These are phyloP conservation scores for Athripsodes cinereus DNA, from an alignment of 2,888 invertebrate genomes.

Conservation along the genomic window DNA sequence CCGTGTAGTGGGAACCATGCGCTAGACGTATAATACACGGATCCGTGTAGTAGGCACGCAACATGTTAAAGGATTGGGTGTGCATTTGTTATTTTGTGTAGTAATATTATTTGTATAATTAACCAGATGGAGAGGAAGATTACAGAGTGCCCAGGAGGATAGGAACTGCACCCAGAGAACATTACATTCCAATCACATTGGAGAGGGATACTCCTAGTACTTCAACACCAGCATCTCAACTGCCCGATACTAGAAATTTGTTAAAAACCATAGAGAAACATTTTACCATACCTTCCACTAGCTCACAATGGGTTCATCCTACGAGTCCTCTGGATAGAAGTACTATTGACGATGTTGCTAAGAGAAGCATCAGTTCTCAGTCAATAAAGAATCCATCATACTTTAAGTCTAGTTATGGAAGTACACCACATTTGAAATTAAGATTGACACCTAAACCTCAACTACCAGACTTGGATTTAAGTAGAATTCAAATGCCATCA, in stretches of 20 bases:
- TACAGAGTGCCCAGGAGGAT: conserved; percentile 35
- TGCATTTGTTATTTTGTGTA: too few relatives aligned
- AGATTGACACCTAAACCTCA: not conserved
- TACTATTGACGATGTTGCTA: not conserved
- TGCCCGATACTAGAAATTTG: not conserved
- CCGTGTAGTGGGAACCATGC: too few relatives aligned
- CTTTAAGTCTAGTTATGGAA: not conserved
- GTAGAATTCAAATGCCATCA: not conserved
- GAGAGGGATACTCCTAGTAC: conserved; percentile 43
- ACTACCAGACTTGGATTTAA: not conserved
- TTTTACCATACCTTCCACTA: not conserved
- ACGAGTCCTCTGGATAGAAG: not conserved
- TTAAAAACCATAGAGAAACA: not conserved
- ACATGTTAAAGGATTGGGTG: too few relatives aligned
- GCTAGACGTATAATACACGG: too few relatives aligned
- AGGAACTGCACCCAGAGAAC: conserved; percentile 35
- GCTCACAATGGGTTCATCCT: not conserved
- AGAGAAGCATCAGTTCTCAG: not conserved
- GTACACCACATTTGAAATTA: not conserved
- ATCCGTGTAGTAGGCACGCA: too few relatives aligned
- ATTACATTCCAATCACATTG: conserved; percentile 41
- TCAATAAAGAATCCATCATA: not conserved
- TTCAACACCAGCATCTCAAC: conserved; percentile 38
- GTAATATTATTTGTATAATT: too few relatives aligned
- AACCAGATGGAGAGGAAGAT: conserved; percentile 26